These are phyloP conservation scores for Alauda arvensis DNA, from an alignment of 2,797 vertebrate species.

Conservation along the genomic window DNA sequence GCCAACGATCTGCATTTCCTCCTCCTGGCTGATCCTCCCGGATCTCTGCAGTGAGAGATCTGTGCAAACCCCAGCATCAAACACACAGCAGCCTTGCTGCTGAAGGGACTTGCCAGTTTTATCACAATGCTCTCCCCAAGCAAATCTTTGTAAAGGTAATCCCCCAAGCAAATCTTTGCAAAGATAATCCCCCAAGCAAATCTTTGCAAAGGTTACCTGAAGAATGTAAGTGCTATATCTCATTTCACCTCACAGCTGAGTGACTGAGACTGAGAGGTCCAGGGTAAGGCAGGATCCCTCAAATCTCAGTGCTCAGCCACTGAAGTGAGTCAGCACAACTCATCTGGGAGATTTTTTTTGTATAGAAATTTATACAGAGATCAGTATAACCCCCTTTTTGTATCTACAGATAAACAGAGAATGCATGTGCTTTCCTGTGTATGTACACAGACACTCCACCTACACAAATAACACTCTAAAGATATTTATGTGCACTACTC, in stretches of 20 bases:
- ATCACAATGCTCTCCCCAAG: not conserved
- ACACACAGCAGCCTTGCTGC: not conserved
- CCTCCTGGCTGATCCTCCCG: not conserved
- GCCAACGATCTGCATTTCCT: not conserved
- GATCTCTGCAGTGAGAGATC: fast-evolving
- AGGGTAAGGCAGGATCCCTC: not conserved
- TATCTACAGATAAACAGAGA: fast-evolving
- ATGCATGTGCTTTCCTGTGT: fast-evolving
- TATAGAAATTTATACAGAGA: not conserved
- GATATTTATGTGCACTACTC: not conserved
- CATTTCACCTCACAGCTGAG: not conserved
- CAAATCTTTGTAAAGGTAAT: not conserved
- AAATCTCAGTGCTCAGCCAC: not conserved
- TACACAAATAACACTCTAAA: not conserved
- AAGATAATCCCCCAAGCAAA: not conserved
- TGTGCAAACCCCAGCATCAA: not conserved
- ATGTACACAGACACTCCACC: not conserved
- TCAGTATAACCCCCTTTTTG: not conserved
- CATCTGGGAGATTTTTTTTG: not conserved
- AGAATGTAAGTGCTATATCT: not conserved
- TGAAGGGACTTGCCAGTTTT: not conserved
- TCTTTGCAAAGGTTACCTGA: not conserved
- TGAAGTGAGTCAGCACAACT: not conserved
- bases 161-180: not conserved
- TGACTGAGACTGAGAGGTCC: not conserved